Conservation (phyloP, 2,888 invertebrate genomes). For the Dolomedes plantarius region DNA sequence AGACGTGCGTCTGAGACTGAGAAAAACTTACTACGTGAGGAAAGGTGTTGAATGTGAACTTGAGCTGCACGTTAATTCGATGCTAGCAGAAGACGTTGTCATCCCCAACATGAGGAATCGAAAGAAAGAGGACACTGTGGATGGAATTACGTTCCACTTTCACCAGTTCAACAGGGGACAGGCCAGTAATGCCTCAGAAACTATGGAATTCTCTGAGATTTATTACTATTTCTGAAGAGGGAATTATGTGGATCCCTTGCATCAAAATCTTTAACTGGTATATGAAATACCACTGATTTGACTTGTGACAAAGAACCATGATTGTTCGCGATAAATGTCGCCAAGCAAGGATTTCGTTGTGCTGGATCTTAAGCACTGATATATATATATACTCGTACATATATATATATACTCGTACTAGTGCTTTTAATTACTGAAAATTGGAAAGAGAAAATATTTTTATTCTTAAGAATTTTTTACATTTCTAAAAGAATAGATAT, state of each 20-base stretch:
- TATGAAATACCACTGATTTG: neutral
- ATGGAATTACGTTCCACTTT: conserved; percentile 70
- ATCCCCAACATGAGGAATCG: conserved; percentile 69
- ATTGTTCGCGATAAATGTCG: neutral
- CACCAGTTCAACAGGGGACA: conserved; percentile 69
- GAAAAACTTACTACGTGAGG: conserved; percentile 69
- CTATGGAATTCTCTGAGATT: conserved; percentile 72
- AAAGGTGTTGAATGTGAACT: conserved; percentile 72
- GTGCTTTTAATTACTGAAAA: no score
- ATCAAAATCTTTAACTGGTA: neutral
- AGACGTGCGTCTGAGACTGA: conserved; percentile 66
- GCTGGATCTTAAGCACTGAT: no score
- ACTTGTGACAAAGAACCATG: neutral
- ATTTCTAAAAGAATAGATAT: neutral
- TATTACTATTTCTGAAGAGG: conserved; percentile 69
- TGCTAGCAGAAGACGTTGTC: conserved; percentile 71
- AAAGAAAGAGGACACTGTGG: conserved; percentile 70
- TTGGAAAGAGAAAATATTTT: neutral
- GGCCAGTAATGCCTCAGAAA: conserved; percentile 64
- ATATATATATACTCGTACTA: no score
- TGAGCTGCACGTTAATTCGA: conserved; percentile 70
- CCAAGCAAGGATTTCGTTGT: neutral
- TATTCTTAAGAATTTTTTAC: neutral
- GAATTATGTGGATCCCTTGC: neutral
- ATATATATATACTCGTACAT: no score